Evolutionary conservation across 2,797 vertebrate genomes (phyloP).

Genomic region (Pseudochirops cupreus): DNA sequence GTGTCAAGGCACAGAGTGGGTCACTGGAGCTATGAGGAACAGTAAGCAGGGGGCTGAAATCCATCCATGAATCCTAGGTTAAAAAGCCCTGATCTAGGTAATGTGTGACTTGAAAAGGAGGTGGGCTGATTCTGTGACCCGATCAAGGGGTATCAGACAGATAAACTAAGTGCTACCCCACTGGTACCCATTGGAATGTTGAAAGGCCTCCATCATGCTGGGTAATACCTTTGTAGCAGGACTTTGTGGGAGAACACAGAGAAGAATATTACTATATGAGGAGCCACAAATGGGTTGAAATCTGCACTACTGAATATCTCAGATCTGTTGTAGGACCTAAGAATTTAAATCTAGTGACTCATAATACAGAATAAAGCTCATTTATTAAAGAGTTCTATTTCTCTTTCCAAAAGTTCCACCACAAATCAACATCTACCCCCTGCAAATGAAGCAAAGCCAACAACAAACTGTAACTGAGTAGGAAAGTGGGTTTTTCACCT

Average conservation of each 20-base stretch:
- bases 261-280: background rate
- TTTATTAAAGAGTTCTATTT: conserved; percentile 47
- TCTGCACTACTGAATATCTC: background rate
- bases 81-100: background rate
- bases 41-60: background rate
- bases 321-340: background rate
- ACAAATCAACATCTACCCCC: background rate
- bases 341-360: conserved; percentile 41
- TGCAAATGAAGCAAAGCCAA: conserved; percentile 11
- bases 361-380: conserved; percentile 39
- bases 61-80: background rate
- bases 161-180: background rate
- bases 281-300: background rate
- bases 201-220: background rate
- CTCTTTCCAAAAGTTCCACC: background rate
- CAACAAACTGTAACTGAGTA: conserved; percentile 17
- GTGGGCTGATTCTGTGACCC: background rate
- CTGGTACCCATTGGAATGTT: background rate
- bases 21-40: background rate
- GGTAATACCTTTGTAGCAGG: background rate
- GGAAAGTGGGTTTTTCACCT: background rate
- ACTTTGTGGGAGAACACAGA: background rate
- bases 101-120: background rate
- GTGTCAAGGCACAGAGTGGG: background rate
- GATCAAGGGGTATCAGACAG: background rate